Conservation (phyloP, 2,113 vertebrate species). For the Myiozetetes cayanensis region DNA sequence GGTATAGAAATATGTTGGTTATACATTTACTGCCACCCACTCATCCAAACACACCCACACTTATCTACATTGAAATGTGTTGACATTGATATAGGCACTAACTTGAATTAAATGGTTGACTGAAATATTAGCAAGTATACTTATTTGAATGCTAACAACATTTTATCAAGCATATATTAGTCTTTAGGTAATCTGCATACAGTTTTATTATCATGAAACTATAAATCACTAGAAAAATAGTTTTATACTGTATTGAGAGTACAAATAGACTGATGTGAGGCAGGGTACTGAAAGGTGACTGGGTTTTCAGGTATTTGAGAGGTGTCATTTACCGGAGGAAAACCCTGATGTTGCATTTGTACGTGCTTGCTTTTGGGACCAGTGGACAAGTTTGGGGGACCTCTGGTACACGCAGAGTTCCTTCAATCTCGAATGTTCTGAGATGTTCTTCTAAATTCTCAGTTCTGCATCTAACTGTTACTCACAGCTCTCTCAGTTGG, state of each 20-base stretch:
- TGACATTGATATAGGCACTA: background rate
- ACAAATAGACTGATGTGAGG: background rate
- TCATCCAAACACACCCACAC: background rate
- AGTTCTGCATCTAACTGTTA: background rate
- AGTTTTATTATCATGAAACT: background rate
- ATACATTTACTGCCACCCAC: background rate
- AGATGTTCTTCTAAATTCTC: background rate
- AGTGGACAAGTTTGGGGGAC: background rate
- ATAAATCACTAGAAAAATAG: background rate
- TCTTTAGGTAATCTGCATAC: background rate
- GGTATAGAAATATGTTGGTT: background rate
- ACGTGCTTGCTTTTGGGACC: rapidly evolving
- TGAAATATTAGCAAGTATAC: background rate
- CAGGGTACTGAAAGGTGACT: background rate
- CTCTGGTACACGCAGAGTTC: background rate
- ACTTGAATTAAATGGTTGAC: background rate
- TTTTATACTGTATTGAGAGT: background rate
- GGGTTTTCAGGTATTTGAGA: background rate
- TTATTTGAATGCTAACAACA: background rate
- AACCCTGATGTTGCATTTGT: background rate
- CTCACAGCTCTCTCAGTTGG: background rate
- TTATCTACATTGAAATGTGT: background rate
- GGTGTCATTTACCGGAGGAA: background rate
- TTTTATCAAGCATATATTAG: background rate
- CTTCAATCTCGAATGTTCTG: background rate